These are phyloP conservation scores for Pipistrellus kuhlii DNA, from an alignment of 2,797 vertebrate genomes.

Conservation along the genomic window DNA sequence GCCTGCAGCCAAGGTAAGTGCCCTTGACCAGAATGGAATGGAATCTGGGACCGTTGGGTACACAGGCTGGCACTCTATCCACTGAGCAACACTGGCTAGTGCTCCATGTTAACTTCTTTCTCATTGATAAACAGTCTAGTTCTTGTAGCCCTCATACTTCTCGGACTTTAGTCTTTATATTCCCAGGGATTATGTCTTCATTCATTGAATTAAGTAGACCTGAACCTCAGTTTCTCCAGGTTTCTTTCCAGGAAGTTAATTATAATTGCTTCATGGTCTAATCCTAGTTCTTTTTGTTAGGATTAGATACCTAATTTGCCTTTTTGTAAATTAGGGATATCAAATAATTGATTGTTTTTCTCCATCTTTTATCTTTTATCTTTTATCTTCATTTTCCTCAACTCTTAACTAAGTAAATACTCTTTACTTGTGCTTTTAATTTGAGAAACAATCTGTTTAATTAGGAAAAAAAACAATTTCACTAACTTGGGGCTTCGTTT, in stretches of 20 bases:
- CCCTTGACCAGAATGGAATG: neutral
- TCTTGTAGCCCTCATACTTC: neutral
- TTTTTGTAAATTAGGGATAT: constrained; percentile 59
- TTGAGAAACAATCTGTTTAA: constrained; percentile 39
- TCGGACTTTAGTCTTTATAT: neutral
- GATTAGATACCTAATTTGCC: constrained; percentile 10
- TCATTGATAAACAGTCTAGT: neutral
- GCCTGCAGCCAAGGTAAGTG: too few relatives aligned
- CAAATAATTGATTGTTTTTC: constrained; percentile 26
- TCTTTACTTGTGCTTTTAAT: constrained; percentile 35
- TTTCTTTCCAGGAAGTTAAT: neutral
- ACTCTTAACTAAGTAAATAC: constrained; percentile 29
- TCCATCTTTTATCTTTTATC: neutral
- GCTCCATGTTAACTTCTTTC: neutral
- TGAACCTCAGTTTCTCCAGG: neutral
- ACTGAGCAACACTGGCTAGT: neutral
- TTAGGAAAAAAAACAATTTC: constrained; percentile 13
- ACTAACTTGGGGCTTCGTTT: neutral
- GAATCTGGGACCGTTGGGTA: neutral
- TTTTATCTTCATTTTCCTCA: constrained; percentile 49
- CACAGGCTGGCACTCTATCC: neutral
- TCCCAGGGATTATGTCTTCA: neutral
- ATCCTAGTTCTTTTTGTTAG: constrained; percentile 51
- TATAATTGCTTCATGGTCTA: neutral
- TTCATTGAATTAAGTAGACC: constrained; percentile 35